Conservation (phyloP, 1,140 invertebrate species). For the Rhopalosiphum padi region DNA sequence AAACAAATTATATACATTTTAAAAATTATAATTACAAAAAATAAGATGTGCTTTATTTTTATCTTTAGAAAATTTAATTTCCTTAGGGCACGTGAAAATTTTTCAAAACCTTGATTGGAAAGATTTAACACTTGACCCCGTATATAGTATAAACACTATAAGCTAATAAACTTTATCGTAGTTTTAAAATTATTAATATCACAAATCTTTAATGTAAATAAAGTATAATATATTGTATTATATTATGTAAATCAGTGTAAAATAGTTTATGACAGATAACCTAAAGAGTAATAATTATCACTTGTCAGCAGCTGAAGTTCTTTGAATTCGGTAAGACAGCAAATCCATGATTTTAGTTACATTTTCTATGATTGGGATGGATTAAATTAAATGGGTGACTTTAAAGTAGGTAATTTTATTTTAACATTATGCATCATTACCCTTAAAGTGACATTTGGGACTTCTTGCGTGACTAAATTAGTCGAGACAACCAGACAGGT, state of each 20-base stretch:
- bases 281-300: too few species aligned
- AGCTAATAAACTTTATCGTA: background rate
- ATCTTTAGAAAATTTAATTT: too few species aligned
- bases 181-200: background rate
- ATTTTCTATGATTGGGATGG: background rate
- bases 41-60: too few species aligned
- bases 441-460: background rate
- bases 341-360: background rate
- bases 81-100: too few species aligned
- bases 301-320: background rate
- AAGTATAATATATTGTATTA: background rate
- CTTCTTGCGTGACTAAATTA: slow-evolving; percentile 39
- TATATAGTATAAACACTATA: too few species aligned
- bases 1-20: too few species aligned
- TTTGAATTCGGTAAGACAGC: background rate
- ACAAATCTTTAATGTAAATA: background rate
- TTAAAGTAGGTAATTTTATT: background rate
- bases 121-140: too few species aligned
- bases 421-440: slow-evolving; percentile 27
- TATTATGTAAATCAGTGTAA: too few species aligned
- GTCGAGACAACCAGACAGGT: background rate
- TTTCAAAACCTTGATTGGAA: too few species aligned
- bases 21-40: too few species aligned
- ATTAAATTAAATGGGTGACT: background rate
- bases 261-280: background rate